Evolutionary conservation across 2,888 invertebrate species (phyloP), one percentile per base, ranked within the genome.

Genomic region (Miltochrista miniata): DNA sequence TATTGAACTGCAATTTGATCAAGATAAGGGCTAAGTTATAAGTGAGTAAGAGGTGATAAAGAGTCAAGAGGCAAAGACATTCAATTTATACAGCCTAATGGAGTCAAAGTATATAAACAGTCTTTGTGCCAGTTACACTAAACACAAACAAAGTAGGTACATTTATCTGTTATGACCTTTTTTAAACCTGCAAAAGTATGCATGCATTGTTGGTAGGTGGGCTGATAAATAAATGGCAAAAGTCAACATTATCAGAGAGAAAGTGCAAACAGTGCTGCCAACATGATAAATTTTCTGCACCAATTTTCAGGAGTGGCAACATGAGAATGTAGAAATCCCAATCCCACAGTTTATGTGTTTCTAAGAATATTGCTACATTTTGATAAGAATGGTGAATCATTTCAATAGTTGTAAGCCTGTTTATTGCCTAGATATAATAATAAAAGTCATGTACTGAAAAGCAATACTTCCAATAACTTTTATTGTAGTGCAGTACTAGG

Each of bases 181-280:
- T 24, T 63, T 55, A 62, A 61, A 52, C 44, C 54, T 50, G 48
- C 30, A 13, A 24, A 24, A 7, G 24, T 40, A n/a, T 61, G 14
- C 45, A 56, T 58, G 51, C 57, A 51, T 40, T 61, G 60, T 61
- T n/a, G n/a, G 59, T 72, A 74, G 70, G 70, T 75, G 65, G 56
- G 61, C 51, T 63, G 75, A 76, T 76, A 74, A 24, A 61, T 64
- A 70, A 55, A 61, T 68, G 66, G 61, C 64, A 72, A 61, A 75
- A 74, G 76, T 73, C 71, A 74, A 49, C 50, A 56, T 48, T 73
- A 74, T 72, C 72, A 68, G 48, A 62, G 72, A 65, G 74, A 76
- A 74, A 76, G 76, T 72, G 59, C 56, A 67, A 56, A 57, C 50
- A 46, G 38, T 57, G 51, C 48, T 67, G 45, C 65, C 58, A 68